phyloP scores from a whole-genome alignment of 2,113 vertebrate genomes.

The Hystrix cristata region DNA sequence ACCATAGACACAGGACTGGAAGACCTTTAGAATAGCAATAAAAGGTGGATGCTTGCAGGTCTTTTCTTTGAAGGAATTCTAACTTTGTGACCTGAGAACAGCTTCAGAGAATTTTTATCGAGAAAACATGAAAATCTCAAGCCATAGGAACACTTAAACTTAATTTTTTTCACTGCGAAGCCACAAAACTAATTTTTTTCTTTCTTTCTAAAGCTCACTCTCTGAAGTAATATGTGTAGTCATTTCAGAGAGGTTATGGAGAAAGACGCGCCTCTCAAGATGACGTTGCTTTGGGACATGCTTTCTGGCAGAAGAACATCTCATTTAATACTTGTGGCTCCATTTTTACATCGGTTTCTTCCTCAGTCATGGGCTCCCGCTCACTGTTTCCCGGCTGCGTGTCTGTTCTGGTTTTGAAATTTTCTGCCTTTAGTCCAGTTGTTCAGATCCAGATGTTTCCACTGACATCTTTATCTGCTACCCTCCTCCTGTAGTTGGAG shows the following conservation, averaged over 20 bases:
- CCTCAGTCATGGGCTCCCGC: background rate
- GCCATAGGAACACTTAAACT: background rate
- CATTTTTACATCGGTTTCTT: background rate
- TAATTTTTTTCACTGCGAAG: conserved; percentile 19
- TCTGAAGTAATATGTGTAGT: conserved; percentile 26
- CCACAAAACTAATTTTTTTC: background rate
- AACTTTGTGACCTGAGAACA: background rate
- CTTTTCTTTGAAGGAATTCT: conserved; percentile 11
- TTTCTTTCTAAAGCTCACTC: conserved; percentile 8
- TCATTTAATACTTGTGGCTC: background rate
- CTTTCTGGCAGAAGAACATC: background rate
- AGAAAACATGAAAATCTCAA: conserved; percentile 21
- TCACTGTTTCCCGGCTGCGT: background rate
- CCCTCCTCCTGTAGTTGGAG: background rate
- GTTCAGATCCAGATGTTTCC: background rate
- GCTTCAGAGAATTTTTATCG: conserved; percentile 6
- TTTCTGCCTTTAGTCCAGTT: background rate
- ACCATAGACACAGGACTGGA: conserved; percentile 61
- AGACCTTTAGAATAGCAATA: background rate
- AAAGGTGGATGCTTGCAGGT: background rate
- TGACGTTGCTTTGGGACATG: background rate
- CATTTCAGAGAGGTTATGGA: background rate
- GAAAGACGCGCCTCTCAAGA: background rate
- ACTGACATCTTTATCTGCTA: background rate
- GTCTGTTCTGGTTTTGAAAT: background rate